Evolutionary conservation across 1,140 invertebrate species (phyloP).

Genomic region (Sitophilus oryzae): DNA sequence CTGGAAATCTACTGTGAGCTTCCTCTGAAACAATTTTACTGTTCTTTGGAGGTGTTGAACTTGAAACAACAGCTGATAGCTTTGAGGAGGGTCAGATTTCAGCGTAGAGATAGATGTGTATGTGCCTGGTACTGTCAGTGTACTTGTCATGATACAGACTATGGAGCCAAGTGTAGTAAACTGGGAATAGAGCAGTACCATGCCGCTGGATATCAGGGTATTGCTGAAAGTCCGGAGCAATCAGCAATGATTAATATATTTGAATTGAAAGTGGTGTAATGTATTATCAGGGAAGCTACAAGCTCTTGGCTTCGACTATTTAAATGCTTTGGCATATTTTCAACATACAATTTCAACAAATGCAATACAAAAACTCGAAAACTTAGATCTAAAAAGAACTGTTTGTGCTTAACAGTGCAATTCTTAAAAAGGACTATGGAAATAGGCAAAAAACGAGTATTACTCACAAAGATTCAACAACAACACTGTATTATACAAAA

Average conservation of each 20-base stretch:
- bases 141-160: conserved; percentile 38
- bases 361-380: too few species aligned
- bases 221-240: too few species aligned
- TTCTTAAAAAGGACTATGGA: too few species aligned
- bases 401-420: too few species aligned
- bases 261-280: neutral
- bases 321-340: too few species aligned
- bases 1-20: conserved; percentile 41
- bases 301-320: too few species aligned
- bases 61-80: conserved; percentile 43
- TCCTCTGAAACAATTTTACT: conserved; percentile 41
- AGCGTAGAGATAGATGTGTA: conserved; percentile 44
- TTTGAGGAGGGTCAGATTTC: conserved; percentile 41
- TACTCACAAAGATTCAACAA: too few species aligned
- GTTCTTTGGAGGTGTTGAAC: conserved; percentile 45
- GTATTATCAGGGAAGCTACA: neutral
- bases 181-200: conserved; percentile 41
- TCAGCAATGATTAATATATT: too few species aligned
- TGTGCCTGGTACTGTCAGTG: conserved; percentile 48
- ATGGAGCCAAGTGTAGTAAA: conserved; percentile 39
- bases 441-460: too few species aligned
- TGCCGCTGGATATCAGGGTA: conserved; percentile 45
- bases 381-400: too few species aligned
- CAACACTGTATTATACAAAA: too few species aligned
- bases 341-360: too few species aligned